Conservation (phyloP, 2,797 vertebrate genomes). For the Tinamus major region DNA sequence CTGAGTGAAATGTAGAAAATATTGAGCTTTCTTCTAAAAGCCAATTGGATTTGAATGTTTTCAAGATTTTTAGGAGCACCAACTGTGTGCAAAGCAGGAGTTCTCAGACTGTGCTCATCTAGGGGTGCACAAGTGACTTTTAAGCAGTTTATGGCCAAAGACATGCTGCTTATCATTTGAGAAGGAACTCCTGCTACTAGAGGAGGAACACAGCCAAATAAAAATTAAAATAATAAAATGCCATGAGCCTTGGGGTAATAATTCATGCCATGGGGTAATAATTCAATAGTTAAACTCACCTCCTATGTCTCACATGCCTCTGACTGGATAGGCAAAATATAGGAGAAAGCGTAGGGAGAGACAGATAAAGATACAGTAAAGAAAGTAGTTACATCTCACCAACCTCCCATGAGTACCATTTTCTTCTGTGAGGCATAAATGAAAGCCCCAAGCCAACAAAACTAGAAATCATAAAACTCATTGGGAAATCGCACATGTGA, state of each 20-base stretch:
- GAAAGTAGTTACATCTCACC: background rate
- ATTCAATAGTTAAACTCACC: conserved; percentile 1
- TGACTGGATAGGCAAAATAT: background rate
- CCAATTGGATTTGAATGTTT: background rate
- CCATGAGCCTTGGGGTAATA: background rate
- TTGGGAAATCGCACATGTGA: background rate
- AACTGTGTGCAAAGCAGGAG: background rate
- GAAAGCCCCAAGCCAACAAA: background rate
- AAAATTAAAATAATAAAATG: background rate
- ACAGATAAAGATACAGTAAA: background rate
- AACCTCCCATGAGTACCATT: background rate
- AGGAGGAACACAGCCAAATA: background rate
- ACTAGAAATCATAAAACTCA: background rate
- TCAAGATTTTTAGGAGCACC: background rate
- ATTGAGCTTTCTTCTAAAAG: background rate
- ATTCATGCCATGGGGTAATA: background rate
- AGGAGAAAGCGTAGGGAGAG: conserved; percentile 2
- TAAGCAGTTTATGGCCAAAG: background rate
- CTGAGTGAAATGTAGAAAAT: background rate
- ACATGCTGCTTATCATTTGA: background rate
- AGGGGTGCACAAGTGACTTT: background rate
- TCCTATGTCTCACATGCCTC: fast-evolving
- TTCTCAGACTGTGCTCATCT: background rate
- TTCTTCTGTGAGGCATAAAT: background rate
- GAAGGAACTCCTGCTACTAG: background rate